Evolutionary conservation across 2,888 invertebrate genomes (phyloP), one percentile per base, ranked within the genome.

Genomic region (Andrena camellia): DNA sequence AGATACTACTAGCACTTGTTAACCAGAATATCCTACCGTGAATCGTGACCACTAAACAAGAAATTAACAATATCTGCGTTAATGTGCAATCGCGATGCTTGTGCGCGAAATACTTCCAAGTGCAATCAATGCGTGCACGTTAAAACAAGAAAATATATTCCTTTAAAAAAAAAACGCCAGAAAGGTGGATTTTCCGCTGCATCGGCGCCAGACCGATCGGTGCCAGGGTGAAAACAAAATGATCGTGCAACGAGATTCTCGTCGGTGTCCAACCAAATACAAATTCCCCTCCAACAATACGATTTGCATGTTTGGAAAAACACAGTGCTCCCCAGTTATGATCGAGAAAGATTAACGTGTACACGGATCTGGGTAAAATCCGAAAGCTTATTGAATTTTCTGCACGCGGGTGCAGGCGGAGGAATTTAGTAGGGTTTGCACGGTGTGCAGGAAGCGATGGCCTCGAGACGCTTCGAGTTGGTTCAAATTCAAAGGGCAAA

Each of bases 11-110:
- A n/a, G 68, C 35, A 35, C n/a, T 70, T 70, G 74, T 81, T 75
- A 81, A 82, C 29, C 8, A 70, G 0, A 23, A 59, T 72, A 3
- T 20, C 63, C 62, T 79, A 67, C 52, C 26, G 33, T 29, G 66
- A 60, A 74, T 48, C 33, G 59, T 23, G 13, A 33, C 52, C 62
- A 67, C 8, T n/a, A 17, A 26, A 23, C 64, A 67, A 62, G 2
- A 35, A 33, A 68, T 42, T 59, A 81, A 76, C 35, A 52, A 20
- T 52, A 8, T 68, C 59, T 52, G 20, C 62, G 63, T 64, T 72
- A 72, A 59, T 62, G 13, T 64, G 75, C 48, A 83, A 75, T 68
- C 69, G 69, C 67, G 68, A 4, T 59, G 64, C 54, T 60, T 35
- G 54, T 60, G 66, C 54, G 20, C 67, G 20, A 71, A 60, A 60